Evolutionary conservation across 2,888 invertebrate genomes (phyloP), one percentile per base, ranked within the genome.

Genomic region (Brenthis daphne): DNA sequence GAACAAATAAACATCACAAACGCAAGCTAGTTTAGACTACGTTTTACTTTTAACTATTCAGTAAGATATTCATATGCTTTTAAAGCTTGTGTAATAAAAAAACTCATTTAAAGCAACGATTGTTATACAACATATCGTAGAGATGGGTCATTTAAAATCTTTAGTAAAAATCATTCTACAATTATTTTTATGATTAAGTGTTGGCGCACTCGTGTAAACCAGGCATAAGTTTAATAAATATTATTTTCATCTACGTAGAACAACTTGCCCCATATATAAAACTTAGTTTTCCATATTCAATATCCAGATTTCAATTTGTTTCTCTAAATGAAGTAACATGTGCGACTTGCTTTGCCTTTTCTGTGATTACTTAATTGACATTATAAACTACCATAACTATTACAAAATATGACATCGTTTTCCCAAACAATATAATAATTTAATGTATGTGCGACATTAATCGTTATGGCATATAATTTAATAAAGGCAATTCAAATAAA

Each of bases 161-260:
- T 56, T n/a, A 11, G 11, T 5, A 8, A 56, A 55, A 56, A 16
- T 33, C 14, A 37, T 33, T 14, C 12, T 12, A 58, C 5, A 1
- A 58, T 48, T 11, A 12, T 29, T 60, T 29, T 50, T 60, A n/a
- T 12, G 2, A 50, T 12, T 3, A 5, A 50, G 29, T 29, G n/a
- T 60, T 2, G 29, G 29, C 5, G 29, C 29, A 6, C 12, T 33
- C 5, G 16, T 29, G 8, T 60, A 50, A 50, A 29, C 29, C 29
- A 3, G 50, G 29, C 16, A 33, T 60, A 33, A 75, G 73, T 74
- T 74, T 71, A 71, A 76, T 75, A 73, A 75, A 76, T 73, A 76
- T 76, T 75, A 73, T 64, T 67, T 51, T 47, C 67, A 64, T 68
- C 57, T 54, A 69, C 55, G 65, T 67, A 13, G 65, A 50, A 65